Conservation (phyloP, 2,113 vertebrate genomes). For the Gracilinanus agilis region DNA sequence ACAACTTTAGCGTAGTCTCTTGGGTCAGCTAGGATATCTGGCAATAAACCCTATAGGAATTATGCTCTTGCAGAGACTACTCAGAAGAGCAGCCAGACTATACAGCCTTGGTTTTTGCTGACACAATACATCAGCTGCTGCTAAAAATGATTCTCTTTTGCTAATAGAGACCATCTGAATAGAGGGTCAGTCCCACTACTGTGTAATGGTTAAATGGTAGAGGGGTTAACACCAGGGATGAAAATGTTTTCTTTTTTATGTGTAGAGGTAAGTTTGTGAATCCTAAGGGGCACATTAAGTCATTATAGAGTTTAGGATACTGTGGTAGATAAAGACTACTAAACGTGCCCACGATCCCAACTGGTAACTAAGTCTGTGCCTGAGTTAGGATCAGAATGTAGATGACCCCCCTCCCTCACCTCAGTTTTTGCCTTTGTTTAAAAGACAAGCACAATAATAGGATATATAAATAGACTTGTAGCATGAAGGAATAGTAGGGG, state of each 20-base stretch:
- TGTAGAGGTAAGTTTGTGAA: constrained; percentile 27
- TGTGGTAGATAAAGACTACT: constrained; percentile 20
- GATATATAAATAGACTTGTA: not conserved
- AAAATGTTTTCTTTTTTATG: constrained; percentile 42
- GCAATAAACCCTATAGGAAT: not conserved
- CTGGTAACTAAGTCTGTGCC: not conserved
- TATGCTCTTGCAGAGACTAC: constrained; percentile 7
- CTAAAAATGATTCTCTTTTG: constrained; percentile 41
- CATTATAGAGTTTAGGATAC: constrained; percentile 26
- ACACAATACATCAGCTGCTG: constrained; percentile 4
- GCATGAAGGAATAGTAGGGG: not conserved
- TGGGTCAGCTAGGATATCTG: not conserved
- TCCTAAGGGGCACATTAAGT: constrained; percentile 25
- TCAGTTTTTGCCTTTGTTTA: constrained; percentile 35
- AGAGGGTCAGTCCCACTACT: not conserved
- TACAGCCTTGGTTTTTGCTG: constrained; percentile 49
- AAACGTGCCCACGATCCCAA: not conserved
- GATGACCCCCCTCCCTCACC: not conserved
- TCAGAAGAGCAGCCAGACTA: constrained; percentile 20
- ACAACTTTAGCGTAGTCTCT: not conserved
- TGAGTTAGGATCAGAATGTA: constrained; percentile 44
- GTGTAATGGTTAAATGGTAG: not conserved
- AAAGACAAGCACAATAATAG: not conserved
- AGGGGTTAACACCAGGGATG: constrained; percentile 35
- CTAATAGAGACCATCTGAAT: constrained; percentile 30